phyloP scores from a whole-genome alignment of 2,888 invertebrate species.

The Globia sparganii region DNA sequence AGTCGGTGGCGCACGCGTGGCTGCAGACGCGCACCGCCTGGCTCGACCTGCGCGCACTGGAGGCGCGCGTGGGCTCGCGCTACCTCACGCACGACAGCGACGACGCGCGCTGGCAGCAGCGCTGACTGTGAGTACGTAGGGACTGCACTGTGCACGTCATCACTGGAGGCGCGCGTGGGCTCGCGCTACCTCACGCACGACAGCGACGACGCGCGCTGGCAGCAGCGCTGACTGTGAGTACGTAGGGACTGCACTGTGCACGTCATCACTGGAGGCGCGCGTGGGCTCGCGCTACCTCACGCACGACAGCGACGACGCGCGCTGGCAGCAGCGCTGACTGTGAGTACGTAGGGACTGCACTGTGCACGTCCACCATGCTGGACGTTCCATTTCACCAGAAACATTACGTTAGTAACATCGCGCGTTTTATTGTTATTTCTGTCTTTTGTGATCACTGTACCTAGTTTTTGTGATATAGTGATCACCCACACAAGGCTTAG shows the following conservation, averaged over 20 bases:
- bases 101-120: constrained; percentile 67
- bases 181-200: constrained; percentile 84
- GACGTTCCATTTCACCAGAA: too few relatives aligned
- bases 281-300: constrained; percentile 77
- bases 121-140: constrained; percentile 21
- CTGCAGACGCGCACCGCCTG: constrained; percentile 99
- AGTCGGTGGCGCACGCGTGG: constrained; percentile 98
- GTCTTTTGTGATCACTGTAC: too few relatives aligned
- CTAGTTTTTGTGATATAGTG: too few relatives aligned
- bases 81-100: constrained; percentile 87
- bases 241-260: not conserved
- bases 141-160: too few relatives aligned
- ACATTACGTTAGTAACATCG: not conserved
- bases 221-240: constrained; percentile 36
- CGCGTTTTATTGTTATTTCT: too few relatives aligned
- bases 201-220: constrained; percentile 76
- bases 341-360: not conserved
- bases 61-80: constrained; percentile 87
- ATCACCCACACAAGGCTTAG: too few relatives aligned
- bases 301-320: constrained; percentile 81
- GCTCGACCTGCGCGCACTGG: constrained; percentile 97
- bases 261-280: too few relatives aligned
- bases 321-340: constrained; percentile 42
- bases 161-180: constrained; percentile 91
- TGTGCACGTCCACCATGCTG: too few relatives aligned